Evolutionary conservation across 1,140 invertebrate species (phyloP).

Genomic region (Hetaerina americana): DNA sequence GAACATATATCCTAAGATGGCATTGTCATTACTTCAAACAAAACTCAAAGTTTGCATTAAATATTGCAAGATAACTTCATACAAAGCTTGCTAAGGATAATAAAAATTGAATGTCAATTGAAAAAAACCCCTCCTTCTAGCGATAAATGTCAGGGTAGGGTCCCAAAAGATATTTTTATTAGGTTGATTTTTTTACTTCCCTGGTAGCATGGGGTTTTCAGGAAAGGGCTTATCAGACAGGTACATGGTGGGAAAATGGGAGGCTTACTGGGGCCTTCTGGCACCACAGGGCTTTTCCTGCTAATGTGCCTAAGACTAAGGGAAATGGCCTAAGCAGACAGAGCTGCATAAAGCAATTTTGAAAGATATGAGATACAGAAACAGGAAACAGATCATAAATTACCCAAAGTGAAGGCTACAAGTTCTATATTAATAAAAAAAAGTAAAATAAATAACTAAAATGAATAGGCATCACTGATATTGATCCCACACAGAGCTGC

Average conservation of each 20-base stretch:
- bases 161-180: too few species aligned
- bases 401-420: neutral
- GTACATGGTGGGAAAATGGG: neutral
- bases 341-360: neutral
- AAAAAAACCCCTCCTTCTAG: too few species aligned
- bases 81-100: too few species aligned
- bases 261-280: neutral
- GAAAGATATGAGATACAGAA: neutral
- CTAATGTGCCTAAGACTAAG: neutral
- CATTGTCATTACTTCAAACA: too few species aligned
- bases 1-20: too few species aligned
- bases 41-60: too few species aligned
- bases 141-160: too few species aligned
- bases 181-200: neutral
- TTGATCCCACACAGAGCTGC: neutral
- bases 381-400: too few species aligned
- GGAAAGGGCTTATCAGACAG: neutral
- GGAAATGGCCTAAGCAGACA: neutral
- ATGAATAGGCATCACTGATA: neutral
- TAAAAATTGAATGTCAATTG: too few species aligned
- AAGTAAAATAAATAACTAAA: neutral
- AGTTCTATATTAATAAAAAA: neutral
- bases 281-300: neutral
- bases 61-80: too few species aligned
- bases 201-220: neutral